A percentile compares a stretch with the other conserved stretches of the same genome.
Evolutionary conservation across 2,888 invertebrate species (phyloP).

Genomic region (Chrysolina americana): DNA sequence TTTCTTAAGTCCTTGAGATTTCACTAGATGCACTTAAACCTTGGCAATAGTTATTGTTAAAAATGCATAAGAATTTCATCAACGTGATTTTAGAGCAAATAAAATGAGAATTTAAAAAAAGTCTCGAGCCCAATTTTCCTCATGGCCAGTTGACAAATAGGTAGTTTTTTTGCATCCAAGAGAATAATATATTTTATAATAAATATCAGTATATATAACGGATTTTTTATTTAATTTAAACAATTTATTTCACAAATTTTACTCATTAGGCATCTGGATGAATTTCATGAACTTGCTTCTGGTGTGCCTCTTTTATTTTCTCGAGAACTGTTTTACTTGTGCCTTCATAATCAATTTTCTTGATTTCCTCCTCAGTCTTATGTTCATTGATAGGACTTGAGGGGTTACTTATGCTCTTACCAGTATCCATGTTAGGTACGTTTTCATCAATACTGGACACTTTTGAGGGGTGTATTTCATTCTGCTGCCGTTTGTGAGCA

Average conservation of each 20-base stretch:
- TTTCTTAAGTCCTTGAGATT: no score
- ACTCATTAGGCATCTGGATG: neutral
- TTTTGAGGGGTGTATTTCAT: neutral
- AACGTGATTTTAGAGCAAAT: no score
- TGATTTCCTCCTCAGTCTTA: neutral
- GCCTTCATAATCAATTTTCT: neutral
- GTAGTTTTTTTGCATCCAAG: no score
- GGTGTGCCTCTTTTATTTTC: conserved; percentile 21
- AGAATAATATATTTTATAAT: no score
- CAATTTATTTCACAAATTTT: neutral
- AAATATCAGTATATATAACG: neutral
- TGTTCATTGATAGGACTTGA: neutral
- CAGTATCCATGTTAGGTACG: neutral
- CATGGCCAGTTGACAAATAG: no score
- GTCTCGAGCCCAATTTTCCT: no score
- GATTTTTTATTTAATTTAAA: neutral
- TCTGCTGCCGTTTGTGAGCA: neutral
- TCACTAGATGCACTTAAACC: no score
- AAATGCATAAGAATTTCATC: no score
- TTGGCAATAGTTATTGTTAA: no score
- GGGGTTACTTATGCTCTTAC: neutral
- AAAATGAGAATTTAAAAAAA: no score
- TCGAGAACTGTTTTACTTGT: conserved; percentile 5
- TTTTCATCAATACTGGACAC: neutral
- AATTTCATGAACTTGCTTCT: conserved; percentile 23